A percentile compares a stretch with the other conserved stretches of the same genome.
phyloP scores from a whole-genome alignment of 2,888 invertebrate species.

The Drosophila yooni region DNA sequence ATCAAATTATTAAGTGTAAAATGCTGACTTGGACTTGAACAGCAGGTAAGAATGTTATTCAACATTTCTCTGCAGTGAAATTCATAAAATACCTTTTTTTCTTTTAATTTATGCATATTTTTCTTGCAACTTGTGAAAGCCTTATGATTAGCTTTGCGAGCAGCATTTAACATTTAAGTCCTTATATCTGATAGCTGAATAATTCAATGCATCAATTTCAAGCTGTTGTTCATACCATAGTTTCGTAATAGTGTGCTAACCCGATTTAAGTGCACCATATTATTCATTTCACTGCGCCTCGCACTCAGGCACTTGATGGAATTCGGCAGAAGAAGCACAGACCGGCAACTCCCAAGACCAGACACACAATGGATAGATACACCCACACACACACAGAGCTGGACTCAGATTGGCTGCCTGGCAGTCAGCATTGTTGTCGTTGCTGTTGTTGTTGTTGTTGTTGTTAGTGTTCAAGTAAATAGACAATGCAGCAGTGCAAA shows the following conservation, averaged over 20 bases:
- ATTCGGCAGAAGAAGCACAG: conserved; percentile 27
- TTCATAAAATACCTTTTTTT: background rate
- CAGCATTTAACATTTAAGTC: background rate
- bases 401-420: background rate
- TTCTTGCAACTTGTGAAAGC: background rate
- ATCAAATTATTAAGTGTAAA: conserved; percentile 16
- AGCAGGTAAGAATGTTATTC: background rate
- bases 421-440: background rate
- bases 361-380: conserved; percentile 22
- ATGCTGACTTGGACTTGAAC: conserved; percentile 1
- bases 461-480: conserved; percentile 22
- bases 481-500: conserved; percentile 29
- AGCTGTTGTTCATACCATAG: conserved; percentile 1
- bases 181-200: background rate
- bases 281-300: conserved; percentile 15
- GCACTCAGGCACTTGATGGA: conserved; percentile 26
- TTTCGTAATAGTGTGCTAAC: background rate
- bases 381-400: background rate
- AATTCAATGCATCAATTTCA: background rate
- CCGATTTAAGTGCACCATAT: conserved; percentile 21
- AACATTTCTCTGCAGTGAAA: background rate
- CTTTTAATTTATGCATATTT: background rate
- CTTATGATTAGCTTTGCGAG: background rate
- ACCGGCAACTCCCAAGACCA: conserved; percentile 17
- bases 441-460: background rate